Evolutionary conservation across 2,888 invertebrate species (phyloP).

Genomic region (Leptinotarsa haldemani): DNA sequence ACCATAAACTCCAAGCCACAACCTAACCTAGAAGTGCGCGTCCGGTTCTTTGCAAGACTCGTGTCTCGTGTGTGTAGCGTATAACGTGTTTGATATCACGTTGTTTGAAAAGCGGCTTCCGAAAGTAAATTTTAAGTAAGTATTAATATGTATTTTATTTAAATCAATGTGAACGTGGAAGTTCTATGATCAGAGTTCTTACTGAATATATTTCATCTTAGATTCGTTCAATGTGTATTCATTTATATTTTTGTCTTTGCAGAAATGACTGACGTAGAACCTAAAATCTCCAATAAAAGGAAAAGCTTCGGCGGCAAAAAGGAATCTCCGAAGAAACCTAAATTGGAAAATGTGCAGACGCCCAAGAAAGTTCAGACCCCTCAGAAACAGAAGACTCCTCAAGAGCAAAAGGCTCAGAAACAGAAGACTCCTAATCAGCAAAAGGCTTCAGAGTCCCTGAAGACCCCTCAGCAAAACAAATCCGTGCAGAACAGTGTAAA

Average conservation of each 20-base stretch:
- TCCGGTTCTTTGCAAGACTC: neutral
- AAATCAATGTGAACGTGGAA: neutral
- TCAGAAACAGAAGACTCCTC: conserved; percentile 18
- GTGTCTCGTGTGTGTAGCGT: neutral
- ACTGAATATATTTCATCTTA: too few relatives aligned
- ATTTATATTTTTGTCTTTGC: neutral
- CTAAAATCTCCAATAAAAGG: conserved; percentile 33
- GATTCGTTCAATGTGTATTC: neutral
- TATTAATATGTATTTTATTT: neutral
- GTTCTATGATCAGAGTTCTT: too few relatives aligned
- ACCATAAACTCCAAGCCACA: neutral
- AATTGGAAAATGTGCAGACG: conserved; percentile 35
- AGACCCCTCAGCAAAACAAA: conserved; percentile 26
- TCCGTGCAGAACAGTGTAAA: conserved; percentile 19
- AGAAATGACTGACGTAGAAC: conserved; percentile 39
- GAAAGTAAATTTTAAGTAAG: neutral
- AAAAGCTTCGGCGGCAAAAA: conserved; percentile 32
- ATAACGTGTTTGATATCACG: conserved; percentile 8
- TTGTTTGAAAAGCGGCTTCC: neutral
- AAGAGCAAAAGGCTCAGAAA: conserved; percentile 16
- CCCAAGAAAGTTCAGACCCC: conserved; percentile 22
- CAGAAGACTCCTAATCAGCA: conserved; percentile 25
- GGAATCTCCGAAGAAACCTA: conserved; percentile 30
- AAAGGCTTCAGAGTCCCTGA: conserved; percentile 11
- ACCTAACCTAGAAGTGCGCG: neutral